Evolutionary conservation across 1,140 invertebrate species (phyloP), one percentile per base, ranked within the genome.

Genomic region (Brachionus rubens): DNA sequence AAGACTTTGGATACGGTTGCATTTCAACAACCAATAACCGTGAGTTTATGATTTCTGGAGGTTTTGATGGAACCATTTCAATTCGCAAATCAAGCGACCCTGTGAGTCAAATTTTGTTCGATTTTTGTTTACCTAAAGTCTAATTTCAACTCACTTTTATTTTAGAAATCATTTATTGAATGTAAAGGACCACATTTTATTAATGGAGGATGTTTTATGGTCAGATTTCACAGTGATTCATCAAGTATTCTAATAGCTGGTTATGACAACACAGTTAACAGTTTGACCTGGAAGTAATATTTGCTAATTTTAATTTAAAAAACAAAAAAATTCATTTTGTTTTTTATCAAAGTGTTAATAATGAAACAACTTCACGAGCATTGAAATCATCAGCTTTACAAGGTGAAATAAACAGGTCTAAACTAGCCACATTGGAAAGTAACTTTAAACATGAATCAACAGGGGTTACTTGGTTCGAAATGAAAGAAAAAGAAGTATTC

Each of bases 1-100:
- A 72, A 14, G 68, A 72, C 9, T 72, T 72, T 50, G 68, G 68
- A 16, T 72, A 72, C 19, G 68, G 68, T 19, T 54, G 43, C 14
- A 19, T 72, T 21, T 40, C 46, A 19, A 33, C 28, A 2, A 50
- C 68, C 19, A 41, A 50, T 14, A 72, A 72, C 12, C 24, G 19
- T 9, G 46, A 72, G 6, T 54, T 72, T 72, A 28, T 72, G 46
- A 9, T 50, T 16, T 36, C 43, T 5, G 68, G 10, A 16, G 68
- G 68, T n/a, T 28, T 72, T 41, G 68, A 72, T 30, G 68, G 46
- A 14, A 72, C 46, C 24, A 7, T 72, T 36, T 40, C 46, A 14
- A 48, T 72, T 7, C 48, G 68, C 12, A 72, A 54, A 36, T 36
- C 46, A 72, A 16, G 19, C 19, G 68, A 72, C 21, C 68, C 68